Percentiles rank a stretch among this genome's conserved stretches.
Conservation (phyloP, 2,888 invertebrate genomes). For the Osmoderma eremita region DNA sequence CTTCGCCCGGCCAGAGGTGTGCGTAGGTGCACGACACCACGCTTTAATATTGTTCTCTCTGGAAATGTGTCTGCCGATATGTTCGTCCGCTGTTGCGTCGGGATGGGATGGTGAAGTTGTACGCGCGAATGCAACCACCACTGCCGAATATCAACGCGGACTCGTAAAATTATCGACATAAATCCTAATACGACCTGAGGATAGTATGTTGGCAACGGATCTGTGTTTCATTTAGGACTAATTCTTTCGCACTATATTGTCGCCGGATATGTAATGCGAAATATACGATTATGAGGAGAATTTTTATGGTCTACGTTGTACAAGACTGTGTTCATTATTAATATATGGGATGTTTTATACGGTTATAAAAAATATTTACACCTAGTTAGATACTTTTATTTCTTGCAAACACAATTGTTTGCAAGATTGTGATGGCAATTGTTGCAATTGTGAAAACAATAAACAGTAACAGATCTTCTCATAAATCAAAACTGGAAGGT, state of each 20-base stretch:
- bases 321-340: too few species aligned
- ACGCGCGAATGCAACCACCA: background rate
- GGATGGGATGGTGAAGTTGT: background rate
- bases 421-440: too few species aligned
- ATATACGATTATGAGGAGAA: too few species aligned
- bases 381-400: too few species aligned
- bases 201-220: background rate
- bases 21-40: constrained; percentile 25
- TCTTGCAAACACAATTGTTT: too few species aligned
- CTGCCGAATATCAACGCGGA: constrained; percentile 22
- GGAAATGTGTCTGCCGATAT: constrained; percentile 40
- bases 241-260: constrained; percentile 16
- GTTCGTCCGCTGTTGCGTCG: constrained; percentile 14
- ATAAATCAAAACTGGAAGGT: too few species aligned
- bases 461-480: too few species aligned
- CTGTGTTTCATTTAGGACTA: constrained; percentile 10
- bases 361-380: too few species aligned
- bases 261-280: too few species aligned
- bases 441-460: too few species aligned
- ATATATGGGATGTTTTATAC: too few species aligned
- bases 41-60: constrained; percentile 34
- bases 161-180: constrained; percentile 41
- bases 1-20: constrained; percentile 41
- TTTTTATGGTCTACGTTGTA: too few species aligned
- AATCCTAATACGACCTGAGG: constrained; percentile 33